Evolutionary conservation across 2,797 vertebrate species (phyloP), one percentile per base, ranked within the genome.

Genomic region (Chloroceryle amazona): DNA sequence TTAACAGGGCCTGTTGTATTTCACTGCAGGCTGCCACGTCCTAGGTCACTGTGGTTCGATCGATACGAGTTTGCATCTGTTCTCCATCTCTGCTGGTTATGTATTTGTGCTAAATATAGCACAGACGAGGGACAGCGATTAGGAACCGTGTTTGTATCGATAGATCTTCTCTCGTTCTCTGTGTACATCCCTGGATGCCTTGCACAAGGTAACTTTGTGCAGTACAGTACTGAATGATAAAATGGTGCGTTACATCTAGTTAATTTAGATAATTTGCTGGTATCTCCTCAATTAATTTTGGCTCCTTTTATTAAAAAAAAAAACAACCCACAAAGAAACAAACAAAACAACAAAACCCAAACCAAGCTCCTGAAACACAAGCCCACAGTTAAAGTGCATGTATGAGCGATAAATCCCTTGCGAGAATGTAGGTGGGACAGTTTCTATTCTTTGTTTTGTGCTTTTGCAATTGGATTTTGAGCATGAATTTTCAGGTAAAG

Each of bases 91-190:
- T n/a, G 73, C 73, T 89, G 91, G 37, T 75, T 86, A 93, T 82
- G 63, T 35, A 25, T 81, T 75, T 60, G 71, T 95, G 83, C 88
- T 95, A 93, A 96, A 86, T 49, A 65, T 29, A 94, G 85, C 22
- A 2, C 12, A 35, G 55, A 8, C 2, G 3, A 42, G 58, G 90
- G 70, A 20, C 75, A 61, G 86, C 66, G 75, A 66, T 89, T 35
- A 75, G 80, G 65, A 42, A 42, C 70, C 12, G 23, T 72, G 66
- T 49, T 74, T 46, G 86, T 85, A 19, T 83, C 1, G 8, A 26
- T 67, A 61, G 57, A 70, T 61, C 63, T 76, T 60, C 80, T 74
- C 58, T 33, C 1, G 0, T 66, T 74, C 52, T 37, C 85, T 31
- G 33, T n/a, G 72, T 35, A 12, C 55, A 10, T 26, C 73, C 51